Evolutionary conservation across 1,140 invertebrate genomes (phyloP), one percentile per base, ranked within the genome.

Genomic region (Leptoteleia sp.): DNA sequence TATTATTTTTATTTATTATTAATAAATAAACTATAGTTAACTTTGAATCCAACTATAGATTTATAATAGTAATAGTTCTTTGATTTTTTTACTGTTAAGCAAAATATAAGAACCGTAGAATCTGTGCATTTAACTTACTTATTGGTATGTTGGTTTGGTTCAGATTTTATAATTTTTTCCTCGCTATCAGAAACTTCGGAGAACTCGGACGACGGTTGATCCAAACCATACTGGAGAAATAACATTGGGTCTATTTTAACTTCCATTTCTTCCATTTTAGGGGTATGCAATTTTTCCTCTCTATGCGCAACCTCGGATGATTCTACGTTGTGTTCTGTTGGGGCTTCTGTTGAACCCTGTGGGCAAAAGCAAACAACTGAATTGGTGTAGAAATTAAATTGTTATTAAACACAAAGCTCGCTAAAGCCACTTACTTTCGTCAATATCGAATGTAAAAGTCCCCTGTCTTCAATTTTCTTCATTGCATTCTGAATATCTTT

Each of bases 171-270:
- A 5, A 64, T 31, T 55, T 70, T 80, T 42, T 86, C 84, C 27
- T 87, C 85, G 8, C 57, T 82, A 8, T 91, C 88, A 1, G 85
- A 87, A 31, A 40, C 71, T 12, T 89, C 85, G 3, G 87, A 87
- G 43, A 80, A 77, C 71, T 85, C 85, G 1, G 87, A 88, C n/a
- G 82, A 73, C 13, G 83, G 82, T 42, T 85, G 75, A 62, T 91
- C 90, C 37, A 88, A 76, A 25, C 84, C 84, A 64, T 88, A 91
- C 48, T 91, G 89, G 15, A 92, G 83, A 84, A 92, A 91, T 64
- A 91, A 81, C 91, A 92, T 92, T 9, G 91, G 91, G 81, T 92
- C 91, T 4, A 92, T 87, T 68, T 90, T 90, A 0, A 92, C 91
- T 85, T 92, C 91, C 87, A 92, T 90, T 85, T 92, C 91, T 52